phyloP scores from a whole-genome alignment of 2,113 vertebrate species.

The Odobenus rosmarus region DNA sequence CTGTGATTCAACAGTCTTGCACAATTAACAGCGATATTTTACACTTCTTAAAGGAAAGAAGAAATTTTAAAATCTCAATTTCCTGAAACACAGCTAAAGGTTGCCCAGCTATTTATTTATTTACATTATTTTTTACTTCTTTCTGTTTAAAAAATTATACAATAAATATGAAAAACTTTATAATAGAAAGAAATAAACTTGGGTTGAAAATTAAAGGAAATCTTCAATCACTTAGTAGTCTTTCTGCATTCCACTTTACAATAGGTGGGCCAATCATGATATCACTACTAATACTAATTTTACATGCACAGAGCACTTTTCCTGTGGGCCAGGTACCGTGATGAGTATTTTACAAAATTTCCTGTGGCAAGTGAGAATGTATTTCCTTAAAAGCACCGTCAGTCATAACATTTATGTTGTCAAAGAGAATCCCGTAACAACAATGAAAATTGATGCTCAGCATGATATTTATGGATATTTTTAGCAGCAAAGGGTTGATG shows the following conservation, averaged over 20 bases:
- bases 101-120: neutral
- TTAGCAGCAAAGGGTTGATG: neutral
- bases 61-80: neutral
- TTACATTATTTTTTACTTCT: neutral
- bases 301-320: neutral
- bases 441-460: neutral
- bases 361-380: neutral
- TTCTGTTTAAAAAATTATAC: neutral
- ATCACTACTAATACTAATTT: neutral
- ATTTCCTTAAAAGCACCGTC: neutral
- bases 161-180: neutral
- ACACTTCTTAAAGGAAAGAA: conserved; percentile 16
- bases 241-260: neutral
- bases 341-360: neutral
- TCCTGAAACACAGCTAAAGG: neutral
- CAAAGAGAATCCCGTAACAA: neutral
- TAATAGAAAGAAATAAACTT: neutral
- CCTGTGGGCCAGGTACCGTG: neutral
- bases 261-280: neutral
- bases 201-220: neutral
- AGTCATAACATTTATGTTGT: neutral
- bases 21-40: neutral
- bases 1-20: too few species aligned
- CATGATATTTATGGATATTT: neutral
- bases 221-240: neutral